Percentiles rank a stretch among this genome's conserved stretches.
These are phyloP conservation scores for Maniola jurtina DNA, from an alignment of 1,140 invertebrate species.

Conservation along the genomic window DNA sequence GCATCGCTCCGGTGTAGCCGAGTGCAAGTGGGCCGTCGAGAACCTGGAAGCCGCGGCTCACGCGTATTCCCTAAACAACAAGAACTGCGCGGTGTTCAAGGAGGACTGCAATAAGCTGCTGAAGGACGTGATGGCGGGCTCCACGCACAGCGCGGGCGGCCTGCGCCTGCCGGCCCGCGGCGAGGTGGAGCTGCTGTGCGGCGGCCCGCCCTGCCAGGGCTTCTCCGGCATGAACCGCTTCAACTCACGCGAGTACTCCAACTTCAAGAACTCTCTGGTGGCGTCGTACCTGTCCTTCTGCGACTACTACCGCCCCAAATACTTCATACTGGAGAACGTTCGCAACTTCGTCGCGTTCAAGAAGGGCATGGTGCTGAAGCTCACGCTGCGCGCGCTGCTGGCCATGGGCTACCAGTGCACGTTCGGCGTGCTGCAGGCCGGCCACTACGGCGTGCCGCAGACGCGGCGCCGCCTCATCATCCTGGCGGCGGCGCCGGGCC, in stretches of 20 bases:
- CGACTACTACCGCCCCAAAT: slow-evolving; percentile 92
- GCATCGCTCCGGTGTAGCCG: slow-evolving; percentile 84
- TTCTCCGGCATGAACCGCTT: slow-evolving; percentile 95
- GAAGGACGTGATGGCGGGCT: slow-evolving; percentile 81
- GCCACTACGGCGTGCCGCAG: slow-evolving; percentile 92
- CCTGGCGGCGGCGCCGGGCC: slow-evolving; percentile 90
- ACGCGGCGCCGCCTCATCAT: slow-evolving; percentile 89
- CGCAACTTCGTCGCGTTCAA: slow-evolving; percentile 92
- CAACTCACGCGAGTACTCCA: slow-evolving; percentile 91
- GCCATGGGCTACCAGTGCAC: slow-evolving; percentile 94
- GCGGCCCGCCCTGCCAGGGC: slow-evolving; percentile 95
- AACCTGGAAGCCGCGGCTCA: slow-evolving; percentile 88
- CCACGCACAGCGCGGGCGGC: slow-evolving; percentile 66
- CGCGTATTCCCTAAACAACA: slow-evolving; percentile 90
- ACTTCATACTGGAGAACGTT: slow-evolving; percentile 93
- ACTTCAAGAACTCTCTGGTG: slow-evolving; percentile 94
- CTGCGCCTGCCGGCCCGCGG: slow-evolving; percentile 87
- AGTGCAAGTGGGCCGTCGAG: slow-evolving; percentile 91
- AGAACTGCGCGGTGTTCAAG: slow-evolving; percentile 85
- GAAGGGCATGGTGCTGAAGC: slow-evolving; percentile 89
- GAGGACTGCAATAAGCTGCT: slow-evolving; percentile 91
- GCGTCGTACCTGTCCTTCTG: slow-evolving; percentile 91
- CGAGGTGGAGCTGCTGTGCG: slow-evolving; percentile 91
- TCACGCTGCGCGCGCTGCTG: slow-evolving; percentile 87
- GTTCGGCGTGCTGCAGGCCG: slow-evolving; percentile 92